Evolutionary conservation across 2,113 vertebrate genomes (phyloP), one percentile per base, ranked within the genome.

Genomic region (Prunella fulvescens): DNA sequence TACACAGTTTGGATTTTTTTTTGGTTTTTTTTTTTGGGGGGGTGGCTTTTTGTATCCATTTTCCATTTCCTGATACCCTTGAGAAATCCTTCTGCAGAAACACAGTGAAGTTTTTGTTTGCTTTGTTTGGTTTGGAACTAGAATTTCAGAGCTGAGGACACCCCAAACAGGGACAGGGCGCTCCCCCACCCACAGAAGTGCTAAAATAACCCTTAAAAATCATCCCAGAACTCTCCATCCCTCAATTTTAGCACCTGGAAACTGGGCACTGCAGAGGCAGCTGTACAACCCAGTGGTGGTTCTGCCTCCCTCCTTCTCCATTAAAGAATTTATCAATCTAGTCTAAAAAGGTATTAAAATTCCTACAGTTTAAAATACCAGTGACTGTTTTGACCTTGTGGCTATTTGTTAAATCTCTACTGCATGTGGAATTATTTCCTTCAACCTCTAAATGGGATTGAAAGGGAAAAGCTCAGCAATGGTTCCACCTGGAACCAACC

Each of bases 41-140:
- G 91, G 92, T 88, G 94, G 91, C 86, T 93, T 93, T 95, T 88
- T 69, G 89, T 82, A 86, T 33, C 78, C 78, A 71, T 91, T 96
- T 96, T 72, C 66, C 82, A 81, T 88, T 92, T 88, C 96, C 95
- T 79, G 48, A 95, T 85, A 72, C 48, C 80, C 91, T 96, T 88
- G 47, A 92, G 86, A 97, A 97, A 97, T 97, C 97, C 95, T 96
- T 95, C 93, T 96, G 97, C 97, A 97, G 96, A 97, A 96, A 97
- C 96, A 96, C 96, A 97, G 96, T 85, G 74, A 91, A 92, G 71
- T 91, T 28, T 66, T 83, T 28, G 33, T 58, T 93, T 54, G 88
- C 69, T 95, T 95, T n/a, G 45, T 56, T 88, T 39, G 71, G 1
- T 71, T 91, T 54, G 4, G 28, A 88, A 96, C 93, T 88, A n/a